These are phyloP conservation scores for Diadegma fenestrale DNA, from an alignment of 2,888 invertebrate genomes.

Conservation along the genomic window DNA sequence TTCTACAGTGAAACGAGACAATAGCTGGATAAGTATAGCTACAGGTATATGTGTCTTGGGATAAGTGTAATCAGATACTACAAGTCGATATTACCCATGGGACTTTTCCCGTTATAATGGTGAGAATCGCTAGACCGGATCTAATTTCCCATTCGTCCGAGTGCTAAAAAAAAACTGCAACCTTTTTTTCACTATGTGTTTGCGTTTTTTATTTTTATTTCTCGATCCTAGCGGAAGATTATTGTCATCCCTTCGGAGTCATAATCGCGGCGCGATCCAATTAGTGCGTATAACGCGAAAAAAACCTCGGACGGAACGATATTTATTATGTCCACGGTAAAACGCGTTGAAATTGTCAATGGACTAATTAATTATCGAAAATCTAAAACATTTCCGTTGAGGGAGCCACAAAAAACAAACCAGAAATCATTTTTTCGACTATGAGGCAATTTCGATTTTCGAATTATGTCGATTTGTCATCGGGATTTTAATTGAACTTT, in stretches of 20 bases:
- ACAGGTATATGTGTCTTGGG: conserved; percentile 20
- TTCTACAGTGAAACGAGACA: conserved; percentile 42
- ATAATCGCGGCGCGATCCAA: neutral
- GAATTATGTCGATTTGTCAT: too few species aligned
- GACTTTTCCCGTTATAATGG: conserved; percentile 25
- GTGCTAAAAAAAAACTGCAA: conserved; percentile 15
- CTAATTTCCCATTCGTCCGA: conserved; percentile 22
- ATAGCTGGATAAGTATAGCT: conserved; percentile 44
- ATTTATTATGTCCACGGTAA: neutral
- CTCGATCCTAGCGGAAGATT: neutral
- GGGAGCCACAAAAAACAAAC: neutral
- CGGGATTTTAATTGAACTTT: too few species aligned
- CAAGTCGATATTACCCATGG: conserved; percentile 56
- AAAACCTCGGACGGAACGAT: neutral
- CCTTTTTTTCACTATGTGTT: neutral
- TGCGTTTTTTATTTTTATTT: neutral
- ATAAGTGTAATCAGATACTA: conserved; percentile 63
- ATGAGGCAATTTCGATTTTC: too few species aligned
- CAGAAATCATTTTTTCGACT: neutral
- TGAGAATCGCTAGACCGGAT: conserved; percentile 28
- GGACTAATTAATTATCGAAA: neutral
- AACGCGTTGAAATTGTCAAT: neutral
- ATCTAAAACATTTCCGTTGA: neutral
- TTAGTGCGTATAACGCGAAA: neutral
- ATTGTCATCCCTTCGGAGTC: neutral